phyloP scores from a whole-genome alignment of 1,140 invertebrate species.

The Teleopsis dalmanni region DNA sequence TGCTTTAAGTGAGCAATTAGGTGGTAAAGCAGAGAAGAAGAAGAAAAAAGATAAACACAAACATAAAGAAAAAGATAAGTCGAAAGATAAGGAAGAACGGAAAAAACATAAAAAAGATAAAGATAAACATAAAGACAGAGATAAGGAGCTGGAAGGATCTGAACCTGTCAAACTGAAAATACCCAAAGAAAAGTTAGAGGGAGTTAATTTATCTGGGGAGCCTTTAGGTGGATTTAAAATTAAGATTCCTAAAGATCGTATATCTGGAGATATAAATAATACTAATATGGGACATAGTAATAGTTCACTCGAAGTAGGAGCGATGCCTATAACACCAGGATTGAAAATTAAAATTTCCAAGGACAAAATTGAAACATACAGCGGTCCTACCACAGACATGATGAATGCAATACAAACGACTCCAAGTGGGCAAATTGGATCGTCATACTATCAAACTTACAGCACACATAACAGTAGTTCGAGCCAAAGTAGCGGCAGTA shows the following conservation, averaged over 20 bases:
- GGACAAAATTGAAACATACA: conserved; percentile 40
- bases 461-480: conserved; percentile 18
- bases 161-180: conserved; percentile 56
- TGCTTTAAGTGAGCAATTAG: conserved; percentile 21
- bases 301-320: conserved; percentile 14
- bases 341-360: conserved; percentile 53
- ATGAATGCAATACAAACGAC: background rate
- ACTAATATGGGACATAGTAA: background rate
- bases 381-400: conserved; percentile 9
- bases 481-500: conserved; percentile 14
- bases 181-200: conserved; percentile 50
- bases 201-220: conserved; percentile 26
- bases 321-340: conserved; percentile 29
- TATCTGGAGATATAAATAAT: conserved; percentile 42
- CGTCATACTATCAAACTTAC: conserved; percentile 19
- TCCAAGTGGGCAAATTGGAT: conserved; percentile 7
- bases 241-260: conserved; percentile 56
- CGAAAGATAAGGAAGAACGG: conserved; percentile 51
- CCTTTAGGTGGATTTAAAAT: conserved; percentile 51
- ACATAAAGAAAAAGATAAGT: conserved; percentile 59
- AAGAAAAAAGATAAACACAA: conserved; percentile 59
- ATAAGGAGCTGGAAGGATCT: conserved; percentile 16
- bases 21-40: conserved; percentile 48
- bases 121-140: conserved; percentile 47
- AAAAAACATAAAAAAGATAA: conserved; percentile 59